These are phyloP conservation scores for Plumapathes pennacea DNA, from an alignment of 92 coral and sea anemone genomes.

Conservation along the genomic window DNA sequence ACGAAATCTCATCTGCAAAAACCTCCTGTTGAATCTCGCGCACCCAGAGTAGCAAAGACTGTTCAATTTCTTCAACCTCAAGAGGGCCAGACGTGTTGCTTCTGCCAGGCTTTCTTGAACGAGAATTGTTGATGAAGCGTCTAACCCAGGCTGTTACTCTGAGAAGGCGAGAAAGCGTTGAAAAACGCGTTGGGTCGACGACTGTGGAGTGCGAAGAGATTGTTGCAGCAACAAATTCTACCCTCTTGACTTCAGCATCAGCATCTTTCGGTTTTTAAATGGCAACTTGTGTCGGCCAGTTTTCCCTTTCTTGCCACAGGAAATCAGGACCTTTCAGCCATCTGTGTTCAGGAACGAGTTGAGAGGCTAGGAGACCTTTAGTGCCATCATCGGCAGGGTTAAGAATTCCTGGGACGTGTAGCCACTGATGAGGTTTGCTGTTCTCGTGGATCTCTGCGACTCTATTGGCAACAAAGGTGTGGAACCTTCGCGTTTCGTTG, in stretches of 20 bases:
- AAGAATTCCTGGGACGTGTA: slow-evolving; percentile 58
- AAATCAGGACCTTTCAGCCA: slow-evolving; percentile 62
- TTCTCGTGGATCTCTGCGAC: slow-evolving; percentile 53
- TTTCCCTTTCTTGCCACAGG: slow-evolving; percentile 19
- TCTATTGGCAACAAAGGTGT: slow-evolving; percentile 64
- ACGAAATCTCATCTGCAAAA: slow-evolving; percentile 11
- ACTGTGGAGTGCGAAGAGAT: no score
- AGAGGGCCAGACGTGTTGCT: no score
- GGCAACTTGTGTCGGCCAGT: no score
- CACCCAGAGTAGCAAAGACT: slow-evolving; percentile 15
- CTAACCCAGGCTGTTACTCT: no score
- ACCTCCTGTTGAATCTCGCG: slow-evolving; percentile 25
- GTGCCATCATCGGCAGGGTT: slow-evolving; percentile 71
- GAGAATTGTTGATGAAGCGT: no score
- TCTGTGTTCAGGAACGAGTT: slow-evolving; percentile 41
- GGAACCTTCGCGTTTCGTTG: slow-evolving; percentile 56
- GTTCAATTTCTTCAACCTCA: slow-evolving; percentile 9
- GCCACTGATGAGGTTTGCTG: slow-evolving; percentile 49
- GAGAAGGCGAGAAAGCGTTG: no score
- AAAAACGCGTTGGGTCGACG: no score
- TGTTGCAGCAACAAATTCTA: no score
- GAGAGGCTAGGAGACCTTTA: slow-evolving; percentile 43
- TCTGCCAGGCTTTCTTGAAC: no score
- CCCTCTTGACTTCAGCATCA: no score
- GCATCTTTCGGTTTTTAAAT: no score